phyloP scores from a whole-genome alignment of 2,113 vertebrate species.

The Corvus cornix region DNA sequence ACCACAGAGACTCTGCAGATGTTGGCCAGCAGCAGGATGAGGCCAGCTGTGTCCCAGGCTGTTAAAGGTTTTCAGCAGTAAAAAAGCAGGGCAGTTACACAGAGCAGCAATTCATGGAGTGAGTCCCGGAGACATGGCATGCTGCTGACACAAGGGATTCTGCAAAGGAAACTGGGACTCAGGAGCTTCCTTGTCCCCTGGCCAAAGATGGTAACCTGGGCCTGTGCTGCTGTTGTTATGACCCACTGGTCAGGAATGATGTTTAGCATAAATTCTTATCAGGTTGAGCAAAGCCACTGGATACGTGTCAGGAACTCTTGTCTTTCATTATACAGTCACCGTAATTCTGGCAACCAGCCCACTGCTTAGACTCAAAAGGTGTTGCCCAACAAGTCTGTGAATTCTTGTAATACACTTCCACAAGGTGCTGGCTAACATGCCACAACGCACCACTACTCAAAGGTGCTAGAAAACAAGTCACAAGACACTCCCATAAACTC shows the following conservation, averaged over 20 bases:
- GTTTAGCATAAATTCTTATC: background rate
- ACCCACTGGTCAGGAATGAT: background rate
- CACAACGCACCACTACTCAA: background rate
- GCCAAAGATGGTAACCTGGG: background rate
- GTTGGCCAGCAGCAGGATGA: background rate
- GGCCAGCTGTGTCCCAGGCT: background rate
- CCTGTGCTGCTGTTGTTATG: rapidly evolving
- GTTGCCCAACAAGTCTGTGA: background rate
- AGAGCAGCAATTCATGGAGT: background rate
- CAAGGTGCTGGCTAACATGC: background rate
- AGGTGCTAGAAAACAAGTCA: background rate
- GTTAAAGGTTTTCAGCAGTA: background rate
- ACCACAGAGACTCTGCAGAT: background rate
- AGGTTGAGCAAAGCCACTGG: background rate
- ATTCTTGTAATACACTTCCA: background rate
- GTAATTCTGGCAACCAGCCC: background rate
- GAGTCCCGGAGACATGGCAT: background rate
- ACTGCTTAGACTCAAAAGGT: background rate
- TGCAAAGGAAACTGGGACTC: background rate
- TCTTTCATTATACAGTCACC: background rate
- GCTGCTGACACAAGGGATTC: background rate
- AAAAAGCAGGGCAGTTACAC: background rate
- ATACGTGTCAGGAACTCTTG: background rate
- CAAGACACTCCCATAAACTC: background rate
- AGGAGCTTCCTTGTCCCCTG: background rate